phyloP scores from a whole-genome alignment of 2,113 vertebrate species.

The Neolamprologus sp. region DNA sequence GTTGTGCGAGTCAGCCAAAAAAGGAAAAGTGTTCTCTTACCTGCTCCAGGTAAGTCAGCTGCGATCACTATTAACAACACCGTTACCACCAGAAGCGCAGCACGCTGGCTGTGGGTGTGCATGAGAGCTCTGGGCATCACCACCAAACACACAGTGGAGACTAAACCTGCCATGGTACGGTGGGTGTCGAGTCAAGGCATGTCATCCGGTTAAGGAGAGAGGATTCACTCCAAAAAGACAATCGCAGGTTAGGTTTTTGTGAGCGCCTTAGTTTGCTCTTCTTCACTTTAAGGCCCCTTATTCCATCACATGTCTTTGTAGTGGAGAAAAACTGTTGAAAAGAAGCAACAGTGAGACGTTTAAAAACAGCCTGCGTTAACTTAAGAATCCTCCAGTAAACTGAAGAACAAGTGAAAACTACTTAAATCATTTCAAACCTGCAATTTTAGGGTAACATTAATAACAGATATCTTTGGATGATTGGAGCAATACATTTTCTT shows the following conservation, averaged over 20 bases:
- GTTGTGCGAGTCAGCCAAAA: neutral
- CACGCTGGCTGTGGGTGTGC: neutral
- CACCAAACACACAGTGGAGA: conserved; percentile 40
- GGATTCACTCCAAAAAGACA: neutral
- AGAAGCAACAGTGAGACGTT: neutral
- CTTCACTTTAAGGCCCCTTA: neutral
- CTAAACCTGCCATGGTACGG: conserved; percentile 60
- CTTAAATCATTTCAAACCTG: neutral
- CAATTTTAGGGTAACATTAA: neutral
- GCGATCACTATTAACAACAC: conserved; percentile 56
- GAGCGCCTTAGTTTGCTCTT: neutral
- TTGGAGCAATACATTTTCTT: neutral
- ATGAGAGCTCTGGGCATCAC: conserved; percentile 21
- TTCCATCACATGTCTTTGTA: neutral
- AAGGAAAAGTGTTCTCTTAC: conserved; percentile 53
- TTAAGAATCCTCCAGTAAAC: neutral
- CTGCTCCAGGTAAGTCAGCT: conserved; percentile 59
- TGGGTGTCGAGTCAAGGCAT: conserved; percentile 57
- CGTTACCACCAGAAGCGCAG: conserved; percentile 41
- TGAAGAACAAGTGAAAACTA: neutral
- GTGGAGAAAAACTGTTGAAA: neutral
- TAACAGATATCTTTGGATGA: neutral
- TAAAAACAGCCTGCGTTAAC: neutral
- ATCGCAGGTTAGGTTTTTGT: neutral
- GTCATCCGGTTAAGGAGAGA: conserved; percentile 37